Base-by-base conservation (phyloP, 2,888 invertebrate genomes). In the Melieria omissa region DNA sequence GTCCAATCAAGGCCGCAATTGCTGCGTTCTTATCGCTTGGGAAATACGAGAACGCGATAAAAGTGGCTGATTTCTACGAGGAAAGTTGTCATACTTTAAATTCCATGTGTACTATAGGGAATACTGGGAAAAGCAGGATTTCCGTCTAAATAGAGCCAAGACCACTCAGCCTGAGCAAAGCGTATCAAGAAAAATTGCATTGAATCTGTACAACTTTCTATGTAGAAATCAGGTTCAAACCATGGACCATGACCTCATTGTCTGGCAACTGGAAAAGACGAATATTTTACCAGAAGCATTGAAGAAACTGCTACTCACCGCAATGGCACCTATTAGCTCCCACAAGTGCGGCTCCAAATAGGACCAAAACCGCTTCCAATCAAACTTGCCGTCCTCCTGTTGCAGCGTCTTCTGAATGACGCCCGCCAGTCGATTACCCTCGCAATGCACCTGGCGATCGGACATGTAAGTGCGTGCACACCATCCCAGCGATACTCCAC, bases 271-370 rank as follows among this genome's bases (percentile, higher is more conserved):
- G 29, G 29, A 29, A 29, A 29, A 29, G 29, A 29, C 29, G 29
- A 29, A 29, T 3, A 29, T 29, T 29, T 29, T 29, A 29, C 29
- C 29, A 29, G 29, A 29, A 29, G 29, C 29, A 9, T 46, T n/a
- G 45, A n/a, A 9, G 10, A 16, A 4, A 42, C 1, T 4, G 14
- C n/a, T 47, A 58, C 82, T 81, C 88, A 96, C 96, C 80, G 90
- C 89, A 80, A 97, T 89, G 72, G 97, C 96, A 70, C 92, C 91
- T 6, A 92, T 81, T 67, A 97, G 89, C 76, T 93, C 90, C 90
- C 92, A 92, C 73, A 93, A 88, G 84, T 96, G 93, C 42, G 95
- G 94, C 81, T 89, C 88, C 3, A 97, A 86, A 83, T 96, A 92
- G 12, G 88, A 82, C 85, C 93, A 90, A 75, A 97, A 91, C 74